Evolutionary conservation across 2,113 vertebrate species (phyloP), one percentile per base, ranked within the genome.

Genomic region (Phrynosoma blainvillii): DNA sequence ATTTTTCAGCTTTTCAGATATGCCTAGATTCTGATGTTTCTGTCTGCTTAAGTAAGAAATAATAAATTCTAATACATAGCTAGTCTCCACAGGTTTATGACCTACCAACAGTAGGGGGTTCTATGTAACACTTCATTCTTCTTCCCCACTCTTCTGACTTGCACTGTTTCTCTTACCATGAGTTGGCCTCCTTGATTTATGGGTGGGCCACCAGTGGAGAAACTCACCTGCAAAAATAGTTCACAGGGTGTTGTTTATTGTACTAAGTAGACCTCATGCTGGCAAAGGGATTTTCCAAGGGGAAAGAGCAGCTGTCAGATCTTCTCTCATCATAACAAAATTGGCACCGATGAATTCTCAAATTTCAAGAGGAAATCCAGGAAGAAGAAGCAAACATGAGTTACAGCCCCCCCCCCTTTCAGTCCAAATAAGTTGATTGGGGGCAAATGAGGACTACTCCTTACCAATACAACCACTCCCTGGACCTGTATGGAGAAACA

Each of bases 211-310:
- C 96, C 96, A 97, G 96, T 95, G 96, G 96, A 96, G 95, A 93
- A 94, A 95, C 95, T 97, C 98, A 98, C 97, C 98, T 98, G 97
- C 96, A 97, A 97, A 98, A 98, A 98, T 96, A 98, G 96, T 96
- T 96, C 96, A 94, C 93, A 97, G 96, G 96, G 96, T 93, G 94
- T 94, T 97, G 96, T 97, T 97, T 97, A 97, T 97, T 98, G 95
- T 98, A 97, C 95, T 97, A 97, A 98, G 97, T 97, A 97, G 97
- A 93, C 95, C 95, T 95, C 97, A 96, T 90, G 97, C 96, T 96
- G 97, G 90, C 92, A 93, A 92, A 91, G 94, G 95, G 94, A 93
- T 97, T 96, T 96, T 97, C 96, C 95, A 96, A 95, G 96, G 92
- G 88, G 91, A 96, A 77, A 89, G 93, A 95, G 91, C 94, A 95